A percentile compares a stretch with the other conserved stretches of the same genome.
These are phyloP conservation scores for Brevimyrus niger DNA, from an alignment of 2,113 vertebrate genomes.

Conservation along the genomic window DNA sequence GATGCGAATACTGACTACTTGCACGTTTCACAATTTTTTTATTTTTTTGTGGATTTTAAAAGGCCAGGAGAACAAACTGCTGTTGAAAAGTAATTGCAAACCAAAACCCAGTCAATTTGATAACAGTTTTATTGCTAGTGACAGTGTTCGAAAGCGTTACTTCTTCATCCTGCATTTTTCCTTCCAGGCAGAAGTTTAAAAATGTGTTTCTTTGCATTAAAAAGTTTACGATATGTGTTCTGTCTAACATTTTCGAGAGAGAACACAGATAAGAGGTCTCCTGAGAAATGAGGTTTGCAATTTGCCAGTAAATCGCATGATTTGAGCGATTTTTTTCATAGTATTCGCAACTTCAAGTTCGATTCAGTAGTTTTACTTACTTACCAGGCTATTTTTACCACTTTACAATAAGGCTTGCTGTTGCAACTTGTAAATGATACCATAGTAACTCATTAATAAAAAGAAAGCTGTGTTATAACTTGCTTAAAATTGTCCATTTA, in stretches of 20 bases:
- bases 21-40: neutral
- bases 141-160: neutral
- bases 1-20: neutral
- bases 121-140: neutral
- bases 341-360: neutral
- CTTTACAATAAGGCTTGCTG: too few relatives aligned
- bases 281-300: neutral
- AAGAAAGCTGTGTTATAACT: too few relatives aligned
- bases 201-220: neutral
- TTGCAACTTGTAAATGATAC: too few relatives aligned
- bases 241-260: neutral
- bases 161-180: neutral
- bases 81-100: neutral
- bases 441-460: too few relatives aligned
- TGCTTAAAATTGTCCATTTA: too few relatives aligned
- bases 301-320: neutral
- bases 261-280: neutral
- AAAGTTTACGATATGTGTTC: neutral
- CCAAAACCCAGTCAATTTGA: neutral
- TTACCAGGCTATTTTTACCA: neutral
- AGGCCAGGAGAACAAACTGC: neutral
- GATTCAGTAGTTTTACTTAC: neutral
- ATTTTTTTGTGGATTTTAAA: neutral
- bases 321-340: neutral
- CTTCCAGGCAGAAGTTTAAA: neutral